These are phyloP conservation scores for Paedocypris sp. DNA, from an alignment of 2,113 vertebrate genomes.

Conservation along the genomic window DNA sequence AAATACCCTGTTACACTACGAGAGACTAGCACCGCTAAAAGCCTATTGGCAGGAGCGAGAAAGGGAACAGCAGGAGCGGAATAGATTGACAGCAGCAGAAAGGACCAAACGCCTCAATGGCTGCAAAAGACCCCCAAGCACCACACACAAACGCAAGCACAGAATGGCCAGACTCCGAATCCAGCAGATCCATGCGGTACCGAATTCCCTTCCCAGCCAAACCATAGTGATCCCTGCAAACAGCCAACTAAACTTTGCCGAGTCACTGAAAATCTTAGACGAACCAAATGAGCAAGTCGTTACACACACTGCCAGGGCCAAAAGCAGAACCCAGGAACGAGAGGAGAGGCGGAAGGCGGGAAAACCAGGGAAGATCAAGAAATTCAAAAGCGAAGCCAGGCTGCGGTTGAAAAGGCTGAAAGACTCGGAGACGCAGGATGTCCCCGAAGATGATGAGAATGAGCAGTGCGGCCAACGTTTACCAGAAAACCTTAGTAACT, in stretches of 20 bases:
- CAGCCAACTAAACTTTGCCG: slow-evolving; percentile 15
- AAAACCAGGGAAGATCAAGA: slow-evolving; percentile 86
- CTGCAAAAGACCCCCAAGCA: slow-evolving; percentile 79
- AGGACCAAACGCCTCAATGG: slow-evolving; percentile 86
- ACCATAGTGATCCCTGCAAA: slow-evolving; percentile 63
- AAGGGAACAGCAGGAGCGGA: slow-evolving; percentile 73
- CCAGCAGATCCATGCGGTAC: slow-evolving; percentile 87
- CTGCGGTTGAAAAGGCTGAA: slow-evolving; percentile 91
- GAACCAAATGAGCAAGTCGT: slow-evolving; percentile 43
- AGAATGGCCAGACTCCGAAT: slow-evolving; percentile 90
- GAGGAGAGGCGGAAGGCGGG: slow-evolving; percentile 80
- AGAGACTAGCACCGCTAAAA: slow-evolving; percentile 89
- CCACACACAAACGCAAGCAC: slow-evolving; percentile 89
- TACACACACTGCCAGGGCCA: slow-evolving; percentile 60
- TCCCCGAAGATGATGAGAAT: slow-evolving; percentile 72
- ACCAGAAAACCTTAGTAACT: slow-evolving; percentile 36
- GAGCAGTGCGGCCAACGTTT: slow-evolving; percentile 23
- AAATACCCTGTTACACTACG: slow-evolving; percentile 78
- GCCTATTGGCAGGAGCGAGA: slow-evolving; percentile 89
- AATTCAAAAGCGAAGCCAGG: slow-evolving; percentile 96
- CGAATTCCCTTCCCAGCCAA: slow-evolving; percentile 73
- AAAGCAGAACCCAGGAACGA: slow-evolving; percentile 78
- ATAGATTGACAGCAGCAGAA: slow-evolving; percentile 73
- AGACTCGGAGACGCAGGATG: slow-evolving; percentile 64
- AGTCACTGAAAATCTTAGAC: slow-evolving; percentile 30